Conservation (phyloP, 53 echinoderm and acorn worm species). For the Paelopatides confundens region DNA sequence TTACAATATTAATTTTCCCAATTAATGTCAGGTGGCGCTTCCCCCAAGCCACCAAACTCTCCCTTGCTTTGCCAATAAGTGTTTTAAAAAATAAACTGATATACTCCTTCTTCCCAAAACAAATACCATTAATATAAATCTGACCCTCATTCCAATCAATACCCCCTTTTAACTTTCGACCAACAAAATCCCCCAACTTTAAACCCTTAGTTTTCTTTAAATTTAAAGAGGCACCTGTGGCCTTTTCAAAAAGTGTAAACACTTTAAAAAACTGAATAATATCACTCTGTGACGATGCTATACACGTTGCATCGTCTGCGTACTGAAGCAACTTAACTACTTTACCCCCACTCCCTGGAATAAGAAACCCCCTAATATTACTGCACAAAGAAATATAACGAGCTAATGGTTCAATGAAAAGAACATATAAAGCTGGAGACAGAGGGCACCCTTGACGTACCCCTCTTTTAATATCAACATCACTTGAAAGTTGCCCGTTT, state of each 20-base stretch:
- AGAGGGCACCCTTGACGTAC: too few species aligned
- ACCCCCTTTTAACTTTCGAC: neutral
- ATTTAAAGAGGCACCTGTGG: conserved; percentile 34
- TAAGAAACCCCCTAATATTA: neutral
- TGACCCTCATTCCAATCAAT: neutral
- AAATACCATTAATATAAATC: neutral
- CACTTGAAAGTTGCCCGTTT: too few species aligned
- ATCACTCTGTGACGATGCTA: conserved; percentile 30
- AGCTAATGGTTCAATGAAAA: too few species aligned
- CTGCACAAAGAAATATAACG: too few species aligned
- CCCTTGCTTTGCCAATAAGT: neutral
- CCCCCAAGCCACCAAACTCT: neutral
- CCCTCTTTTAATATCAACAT: too few species aligned
- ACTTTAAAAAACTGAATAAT: neutral
- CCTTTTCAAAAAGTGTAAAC: conserved; percentile 8
- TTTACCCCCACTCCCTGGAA: conserved; percentile 43
- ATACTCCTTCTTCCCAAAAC: neutral
- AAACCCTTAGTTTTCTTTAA: conserved; percentile 12
- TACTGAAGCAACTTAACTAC: conserved; percentile 46
- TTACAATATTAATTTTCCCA: neutral
- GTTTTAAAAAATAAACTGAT: neutral
- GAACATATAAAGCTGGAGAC: too few species aligned
- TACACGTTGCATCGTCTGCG: conserved; percentile 60
- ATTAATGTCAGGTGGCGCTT: neutral
- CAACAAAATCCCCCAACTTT: conserved; percentile 17